phyloP scores from a whole-genome alignment of 37 sponge, comb jelly and placozoan species.

The Oscarella lobularis region DNA sequence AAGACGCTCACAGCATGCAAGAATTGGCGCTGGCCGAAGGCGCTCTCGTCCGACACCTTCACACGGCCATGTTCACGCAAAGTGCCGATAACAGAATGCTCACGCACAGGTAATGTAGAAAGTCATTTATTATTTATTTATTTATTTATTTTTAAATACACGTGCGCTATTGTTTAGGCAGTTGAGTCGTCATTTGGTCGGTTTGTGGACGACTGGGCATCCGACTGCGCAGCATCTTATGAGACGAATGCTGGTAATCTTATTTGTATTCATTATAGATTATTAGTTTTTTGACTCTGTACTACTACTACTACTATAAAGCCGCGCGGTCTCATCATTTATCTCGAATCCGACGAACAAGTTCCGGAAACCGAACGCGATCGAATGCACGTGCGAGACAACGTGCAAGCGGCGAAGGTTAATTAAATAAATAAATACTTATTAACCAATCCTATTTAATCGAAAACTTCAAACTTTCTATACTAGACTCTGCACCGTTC shows the following conservation, averaged over 20 bases:
- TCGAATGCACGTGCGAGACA: conserved; percentile 83
- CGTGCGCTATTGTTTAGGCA: too few species aligned
- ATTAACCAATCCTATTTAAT: background rate
- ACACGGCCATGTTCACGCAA: conserved; percentile 82
- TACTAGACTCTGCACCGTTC: conserved; percentile 6
- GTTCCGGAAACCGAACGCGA: conserved; percentile 66
- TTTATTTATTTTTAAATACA: background rate
- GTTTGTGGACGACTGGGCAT: conserved; percentile 86
- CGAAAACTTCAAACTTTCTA: conserved; percentile 1
- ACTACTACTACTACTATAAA: conserved; percentile 12
- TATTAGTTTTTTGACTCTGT: background rate
- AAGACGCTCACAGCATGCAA: conserved; percentile 88
- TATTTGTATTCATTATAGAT: conserved; percentile 30
- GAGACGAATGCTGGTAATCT: conserved; percentile 65
- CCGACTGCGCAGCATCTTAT: conserved; percentile 67
- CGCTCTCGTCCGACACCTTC: conserved; percentile 86
- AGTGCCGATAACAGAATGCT: conserved; percentile 78
- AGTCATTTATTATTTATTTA: background rate
- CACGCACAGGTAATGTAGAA: too few species aligned
- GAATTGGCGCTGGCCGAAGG: conserved; percentile 96
- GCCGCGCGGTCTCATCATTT: conserved; percentile 79
- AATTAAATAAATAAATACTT: too few species aligned
- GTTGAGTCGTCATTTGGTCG: conserved; percentile 80
- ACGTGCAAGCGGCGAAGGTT: conserved; percentile 81
- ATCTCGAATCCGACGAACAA: conserved; percentile 49